These are phyloP conservation scores for Glossophaga mutica DNA, from an alignment of 2,797 vertebrate species.

Conservation along the genomic window DNA sequence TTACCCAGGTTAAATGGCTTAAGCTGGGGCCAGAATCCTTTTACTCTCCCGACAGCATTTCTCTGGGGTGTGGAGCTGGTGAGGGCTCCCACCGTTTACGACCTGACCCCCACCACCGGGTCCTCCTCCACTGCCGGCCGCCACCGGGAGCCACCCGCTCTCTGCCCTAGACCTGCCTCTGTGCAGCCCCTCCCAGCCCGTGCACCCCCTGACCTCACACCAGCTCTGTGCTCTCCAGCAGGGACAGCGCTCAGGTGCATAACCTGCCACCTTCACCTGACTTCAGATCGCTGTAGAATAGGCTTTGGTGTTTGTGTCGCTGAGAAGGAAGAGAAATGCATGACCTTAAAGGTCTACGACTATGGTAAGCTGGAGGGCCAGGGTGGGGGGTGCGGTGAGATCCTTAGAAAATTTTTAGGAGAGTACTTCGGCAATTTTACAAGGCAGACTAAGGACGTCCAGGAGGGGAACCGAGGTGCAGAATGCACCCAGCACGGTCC, in stretches of 20 bases:
- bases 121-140: background rate
- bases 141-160: too few relatives aligned
- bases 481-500: background rate
- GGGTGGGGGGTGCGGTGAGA: background rate
- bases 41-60: background rate
- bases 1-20: background rate
- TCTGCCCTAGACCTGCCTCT: background rate
- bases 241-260: background rate
- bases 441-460: background rate
- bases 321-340: background rate
- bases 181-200: background rate
- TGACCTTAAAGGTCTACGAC: conserved; percentile 29
- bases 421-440: background rate
- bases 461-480: background rate
- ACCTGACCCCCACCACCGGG: background rate
- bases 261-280: conserved; percentile 30
- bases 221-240: conserved; percentile 7
- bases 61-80: background rate
- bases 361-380: conserved; percentile 23
- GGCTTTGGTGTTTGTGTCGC: conserved; percentile 50
- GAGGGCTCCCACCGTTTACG: background rate
- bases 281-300: conserved; percentile 45
- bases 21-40: background rate
- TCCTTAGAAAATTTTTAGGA: background rate
- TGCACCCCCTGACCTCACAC: background rate